phyloP scores from a whole-genome alignment of 2,888 invertebrate species.

The Nycteola revayana region DNA sequence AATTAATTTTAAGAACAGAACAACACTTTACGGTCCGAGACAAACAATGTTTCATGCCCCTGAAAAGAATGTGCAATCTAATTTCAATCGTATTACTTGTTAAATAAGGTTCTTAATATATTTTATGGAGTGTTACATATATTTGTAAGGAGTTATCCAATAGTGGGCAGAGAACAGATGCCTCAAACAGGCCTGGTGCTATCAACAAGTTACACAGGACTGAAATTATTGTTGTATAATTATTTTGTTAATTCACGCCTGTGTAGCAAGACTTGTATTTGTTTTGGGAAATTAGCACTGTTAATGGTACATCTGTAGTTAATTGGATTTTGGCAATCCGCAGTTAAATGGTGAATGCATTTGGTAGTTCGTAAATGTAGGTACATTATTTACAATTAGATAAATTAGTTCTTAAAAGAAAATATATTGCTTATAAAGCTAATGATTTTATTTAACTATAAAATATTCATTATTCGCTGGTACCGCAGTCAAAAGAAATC shows the following conservation, averaged over 20 bases:
- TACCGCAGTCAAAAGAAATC: no score
- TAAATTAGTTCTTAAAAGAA: no score
- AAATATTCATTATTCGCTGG: no score
- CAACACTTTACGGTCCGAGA: conserved; percentile 47
- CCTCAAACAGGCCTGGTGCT: conserved; percentile 58
- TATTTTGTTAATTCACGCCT: conserved; percentile 60
- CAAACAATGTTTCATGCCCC: no score
- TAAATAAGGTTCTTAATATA: conserved; percentile 18
- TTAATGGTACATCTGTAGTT: conserved; percentile 16
- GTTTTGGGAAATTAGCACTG: conserved; percentile 24
- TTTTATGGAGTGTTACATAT: neutral
- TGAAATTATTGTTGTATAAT: conserved; percentile 65
- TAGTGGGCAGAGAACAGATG: conserved; percentile 71
- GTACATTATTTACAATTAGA: no score
- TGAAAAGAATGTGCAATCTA: no score
- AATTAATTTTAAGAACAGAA: conserved; percentile 77
- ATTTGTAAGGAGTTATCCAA: conserved; percentile 35
- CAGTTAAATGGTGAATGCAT: no score
- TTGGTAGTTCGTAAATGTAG: no score
- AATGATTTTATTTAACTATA: no score
- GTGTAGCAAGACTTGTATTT: conserved; percentile 39
- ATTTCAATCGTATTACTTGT: no score
- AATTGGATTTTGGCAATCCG: no score
- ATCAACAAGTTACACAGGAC: conserved; percentile 53
- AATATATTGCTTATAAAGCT: no score